Evolutionary conservation across 2,113 vertebrate species (phyloP), one percentile per base, ranked within the genome.

Genomic region (Gambusia affinis): DNA sequence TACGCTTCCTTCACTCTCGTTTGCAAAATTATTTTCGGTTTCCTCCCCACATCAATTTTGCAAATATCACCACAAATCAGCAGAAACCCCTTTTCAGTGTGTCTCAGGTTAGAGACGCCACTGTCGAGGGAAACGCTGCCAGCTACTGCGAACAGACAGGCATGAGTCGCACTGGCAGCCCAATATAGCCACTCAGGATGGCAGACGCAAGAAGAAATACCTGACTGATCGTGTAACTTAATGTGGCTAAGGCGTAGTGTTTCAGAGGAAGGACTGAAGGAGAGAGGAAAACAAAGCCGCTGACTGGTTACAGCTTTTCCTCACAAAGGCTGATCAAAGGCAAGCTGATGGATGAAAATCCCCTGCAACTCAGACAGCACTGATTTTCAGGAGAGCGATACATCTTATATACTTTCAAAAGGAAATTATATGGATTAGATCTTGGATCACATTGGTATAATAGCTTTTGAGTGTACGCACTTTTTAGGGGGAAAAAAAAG

Each of bases 241-340:
- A 82, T 83, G 84, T 65, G 88, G 64, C 78, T 70, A 79, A 83
- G 83, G 73, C 68, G 42, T 80, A 33, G 60, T 57, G 24, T 47
- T 84, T 28, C 62, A 51, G 72, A 51, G 68, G 27, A 29, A 29
- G 1, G 12, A 4, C 60, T 60, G 30, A 39, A 72, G 5, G 69
- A 70, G n/a, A 29, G 73, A 64, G 70, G 42, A 71, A 74, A 83
- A 28, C 73, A 78, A 70, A 74, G 72, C 61, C 39, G 70, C 44
- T 76, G 89, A 91, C 76, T 90, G 64, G 51, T 83, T 81, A 74
- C 89, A 92, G 87, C 85, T 91, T 89, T 88, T 69, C 64, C 72
- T 24, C 1, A 66, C 51, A 54, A 47, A 31, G 67, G n/a, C 66
- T 44, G 60, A 82, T 83, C 75, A n/a, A 30, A 73, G 51, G 64